phyloP scores from a whole-genome alignment of 2,797 vertebrate species.

The Sternotherus odoratus region DNA sequence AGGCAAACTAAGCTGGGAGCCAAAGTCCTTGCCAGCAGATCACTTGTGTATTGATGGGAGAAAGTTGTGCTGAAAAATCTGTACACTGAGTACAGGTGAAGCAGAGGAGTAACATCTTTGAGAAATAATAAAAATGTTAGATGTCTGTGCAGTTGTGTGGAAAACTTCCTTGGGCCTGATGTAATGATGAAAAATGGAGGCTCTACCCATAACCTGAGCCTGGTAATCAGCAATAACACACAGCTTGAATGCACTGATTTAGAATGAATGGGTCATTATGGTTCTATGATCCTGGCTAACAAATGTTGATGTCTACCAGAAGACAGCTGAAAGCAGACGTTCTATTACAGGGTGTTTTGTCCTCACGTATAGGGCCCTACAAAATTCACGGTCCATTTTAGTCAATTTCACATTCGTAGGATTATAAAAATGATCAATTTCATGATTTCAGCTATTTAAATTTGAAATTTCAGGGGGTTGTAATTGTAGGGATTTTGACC shows the following conservation, averaged over 20 bases:
- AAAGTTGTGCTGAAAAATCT: slow-evolving; percentile 57
- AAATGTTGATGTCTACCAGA: not conserved
- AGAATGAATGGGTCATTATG: not conserved
- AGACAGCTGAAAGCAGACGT: accelerated
- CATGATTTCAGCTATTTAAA: too few relatives aligned
- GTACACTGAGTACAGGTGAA: slow-evolving; percentile 33
- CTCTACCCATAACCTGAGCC: not conserved
- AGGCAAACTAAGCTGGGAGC: slow-evolving; percentile 51
- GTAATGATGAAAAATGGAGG: not conserved
- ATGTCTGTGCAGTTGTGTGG: slow-evolving; percentile 5
- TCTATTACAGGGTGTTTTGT: not conserved
- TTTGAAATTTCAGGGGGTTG: too few relatives aligned
- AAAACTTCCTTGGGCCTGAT: not conserved
- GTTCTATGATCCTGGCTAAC: not conserved
- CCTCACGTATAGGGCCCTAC: not conserved
- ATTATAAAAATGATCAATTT: too few relatives aligned
- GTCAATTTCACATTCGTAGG: too few relatives aligned
- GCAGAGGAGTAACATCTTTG: slow-evolving; percentile 40
- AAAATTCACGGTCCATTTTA: too few relatives aligned
- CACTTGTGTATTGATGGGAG: slow-evolving; percentile 37
- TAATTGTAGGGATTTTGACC: too few relatives aligned
- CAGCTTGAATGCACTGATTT: not conserved
- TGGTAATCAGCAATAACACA: not conserved
- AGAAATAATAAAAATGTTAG: slow-evolving; percentile 66
- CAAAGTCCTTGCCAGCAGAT: slow-evolving; percentile 58